Evolutionary conservation across 2,113 vertebrate species (phyloP).

Genomic region (Rhinopomastus cyanomelas): DNA sequence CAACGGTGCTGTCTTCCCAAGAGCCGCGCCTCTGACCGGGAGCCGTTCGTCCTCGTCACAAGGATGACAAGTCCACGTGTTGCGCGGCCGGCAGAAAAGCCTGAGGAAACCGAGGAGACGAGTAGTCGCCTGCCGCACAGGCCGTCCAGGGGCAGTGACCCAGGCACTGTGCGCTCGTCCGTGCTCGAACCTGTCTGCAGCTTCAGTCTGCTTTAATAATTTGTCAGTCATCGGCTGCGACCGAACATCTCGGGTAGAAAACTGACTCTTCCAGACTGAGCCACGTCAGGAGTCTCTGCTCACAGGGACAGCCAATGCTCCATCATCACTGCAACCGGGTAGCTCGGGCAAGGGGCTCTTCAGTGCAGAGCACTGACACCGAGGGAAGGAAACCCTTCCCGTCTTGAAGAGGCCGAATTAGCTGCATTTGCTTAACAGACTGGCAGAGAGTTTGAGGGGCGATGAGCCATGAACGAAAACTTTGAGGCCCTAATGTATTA

Average conservation of each 20-base stretch:
- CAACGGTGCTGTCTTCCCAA: not conserved
- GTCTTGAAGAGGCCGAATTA: no score
- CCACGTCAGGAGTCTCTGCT: not conserved
- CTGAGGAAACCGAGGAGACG: not conserved
- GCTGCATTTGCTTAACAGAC: constrained; percentile 1
- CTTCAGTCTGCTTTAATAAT: not conserved
- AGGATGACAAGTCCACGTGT: not conserved
- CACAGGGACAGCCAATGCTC: not conserved
- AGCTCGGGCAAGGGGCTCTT: not conserved
- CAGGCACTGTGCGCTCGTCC: not conserved
- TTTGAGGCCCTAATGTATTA: not conserved
- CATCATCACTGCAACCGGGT: not conserved
- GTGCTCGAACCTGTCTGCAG: not conserved
- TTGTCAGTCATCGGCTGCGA: not conserved
- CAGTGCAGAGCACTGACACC: no score
- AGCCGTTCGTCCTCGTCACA: not conserved
- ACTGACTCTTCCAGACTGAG: not conserved
- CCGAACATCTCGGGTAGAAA: not conserved
- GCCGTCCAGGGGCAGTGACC: not conserved
- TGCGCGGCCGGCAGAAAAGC: not conserved
- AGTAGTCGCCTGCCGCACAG: not conserved
- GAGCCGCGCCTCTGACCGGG: not conserved
- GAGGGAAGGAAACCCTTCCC: no score
- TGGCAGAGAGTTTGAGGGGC: constrained; percentile 8
- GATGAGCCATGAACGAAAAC: constrained; percentile 29